Base-by-base conservation (phyloP, 2,888 invertebrate species). In the Metalampra italica region DNA sequence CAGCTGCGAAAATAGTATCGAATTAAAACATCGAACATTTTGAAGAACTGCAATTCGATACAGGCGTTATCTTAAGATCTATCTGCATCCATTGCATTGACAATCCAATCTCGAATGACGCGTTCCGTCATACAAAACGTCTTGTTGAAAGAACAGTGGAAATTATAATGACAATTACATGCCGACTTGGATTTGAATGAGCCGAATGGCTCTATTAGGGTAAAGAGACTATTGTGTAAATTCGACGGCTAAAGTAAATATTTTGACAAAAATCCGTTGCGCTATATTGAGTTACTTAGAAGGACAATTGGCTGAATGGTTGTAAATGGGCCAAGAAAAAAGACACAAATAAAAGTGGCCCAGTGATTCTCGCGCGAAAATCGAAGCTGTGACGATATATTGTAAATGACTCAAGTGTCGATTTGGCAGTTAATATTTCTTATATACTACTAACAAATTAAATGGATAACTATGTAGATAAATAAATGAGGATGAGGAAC, bases 211-310 rank as follows among this genome's bases (percentile, higher is more conserved):
- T 80, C 84, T 86, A 85, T 84, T 82, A 81, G 82, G 77, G 71
- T 75, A 76, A 75, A 82, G 74, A 75, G 73, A 57, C 75, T 52
- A 73, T 87, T 88, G 86, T 86, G 62, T 49, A 57, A 68, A 64
- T 62, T 60, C 56, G 71, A 63, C 57, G 72, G 65, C 68, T 63
- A 77, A 78, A 82, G 86, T 85, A 89, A 89, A 89, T 89, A 87
- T 89, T 89, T 71, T 88, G 88, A 88, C 87, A 86, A 86, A 78
- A 81, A 75, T 78, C 74, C 77, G 74, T 84, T 79, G 80, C 78
- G 77, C 73, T 72, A 76, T 83, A 82, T 86, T 82, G 75, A 83
- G 80, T 82, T 82, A 81, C 83, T 78, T 72, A 75, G 5, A 68
- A 75, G 73, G 74, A 82, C 81, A 82, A 82, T 78, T 67, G 77